phyloP scores from a whole-genome alignment of 2,797 vertebrate genomes.

The Clarias platycephalus region DNA sequence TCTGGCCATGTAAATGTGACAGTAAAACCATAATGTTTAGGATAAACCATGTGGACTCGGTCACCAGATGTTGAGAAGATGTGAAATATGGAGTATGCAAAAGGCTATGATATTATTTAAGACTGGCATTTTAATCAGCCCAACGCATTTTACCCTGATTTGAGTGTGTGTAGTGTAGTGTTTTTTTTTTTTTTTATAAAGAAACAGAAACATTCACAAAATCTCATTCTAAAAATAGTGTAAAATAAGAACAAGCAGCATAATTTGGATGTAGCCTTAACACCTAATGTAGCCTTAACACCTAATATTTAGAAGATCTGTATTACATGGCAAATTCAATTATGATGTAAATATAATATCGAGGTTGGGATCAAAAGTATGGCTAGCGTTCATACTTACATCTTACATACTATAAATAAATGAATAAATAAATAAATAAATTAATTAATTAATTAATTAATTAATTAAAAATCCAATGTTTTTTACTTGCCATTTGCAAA shows the following conservation, averaged over 20 bases:
- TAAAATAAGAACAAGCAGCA: neutral
- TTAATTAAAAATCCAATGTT: too few species aligned
- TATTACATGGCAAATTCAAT: neutral
- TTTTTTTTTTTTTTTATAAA: neutral
- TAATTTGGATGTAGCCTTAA: too few species aligned
- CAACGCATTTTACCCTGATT: neutral
- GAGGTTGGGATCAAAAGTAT: neutral
- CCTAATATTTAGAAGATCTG: neutral
- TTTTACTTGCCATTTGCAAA: too few species aligned
- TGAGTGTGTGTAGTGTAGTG: neutral
- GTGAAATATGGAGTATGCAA: conserved; percentile 32
- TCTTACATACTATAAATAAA: too few species aligned
- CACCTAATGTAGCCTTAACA: too few species aligned
- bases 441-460: too few species aligned
- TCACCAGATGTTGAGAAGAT: conserved; percentile 52
- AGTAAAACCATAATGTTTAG: conserved; percentile 58
- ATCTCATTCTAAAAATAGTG: neutral
- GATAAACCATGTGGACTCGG: conserved; percentile 51
- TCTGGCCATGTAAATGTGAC: conserved; percentile 56
- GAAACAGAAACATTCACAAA: neutral
- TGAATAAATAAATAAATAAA: too few species aligned
- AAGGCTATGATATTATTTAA: neutral
- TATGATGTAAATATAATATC: neutral
- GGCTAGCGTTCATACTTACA: neutral
- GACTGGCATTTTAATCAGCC: conserved; percentile 4